phyloP scores from a whole-genome alignment of 2,113 vertebrate genomes.

The Paradoxurus hermaphroditus region DNA sequence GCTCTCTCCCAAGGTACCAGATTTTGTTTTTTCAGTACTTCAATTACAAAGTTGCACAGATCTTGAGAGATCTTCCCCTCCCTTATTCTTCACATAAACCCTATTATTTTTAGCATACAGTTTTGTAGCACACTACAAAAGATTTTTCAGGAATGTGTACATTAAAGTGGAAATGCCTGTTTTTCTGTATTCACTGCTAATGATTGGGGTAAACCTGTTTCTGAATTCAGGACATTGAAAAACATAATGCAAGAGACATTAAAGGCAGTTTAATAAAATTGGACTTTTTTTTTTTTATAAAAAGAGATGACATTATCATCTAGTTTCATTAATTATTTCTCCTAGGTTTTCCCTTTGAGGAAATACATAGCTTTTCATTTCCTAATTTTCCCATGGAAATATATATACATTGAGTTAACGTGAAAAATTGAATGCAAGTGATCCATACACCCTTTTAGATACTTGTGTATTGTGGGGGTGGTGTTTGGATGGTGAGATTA shows the following conservation, averaged over 20 bases:
- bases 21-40: background rate
- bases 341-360: conserved; percentile 3
- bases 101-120: background rate
- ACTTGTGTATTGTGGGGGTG: background rate
- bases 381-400: background rate
- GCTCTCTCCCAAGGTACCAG: background rate
- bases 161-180: background rate
- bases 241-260: background rate
- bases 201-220: background rate
- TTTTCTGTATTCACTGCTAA: background rate
- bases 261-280: background rate
- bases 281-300: background rate
- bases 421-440: background rate
- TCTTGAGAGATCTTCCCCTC: background rate
- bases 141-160: background rate
- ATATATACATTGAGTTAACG: background rate
- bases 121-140: background rate
- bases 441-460: background rate
- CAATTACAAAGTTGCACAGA: background rate
- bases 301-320: background rate
- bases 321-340: background rate
- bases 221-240: background rate
- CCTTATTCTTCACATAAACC: background rate
- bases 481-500: background rate
- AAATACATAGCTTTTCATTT: background rate